Percentiles rank a stretch among this genome's conserved stretches.
Conservation (phyloP, 2,113 vertebrate genomes). For the Alces alces region DNA sequence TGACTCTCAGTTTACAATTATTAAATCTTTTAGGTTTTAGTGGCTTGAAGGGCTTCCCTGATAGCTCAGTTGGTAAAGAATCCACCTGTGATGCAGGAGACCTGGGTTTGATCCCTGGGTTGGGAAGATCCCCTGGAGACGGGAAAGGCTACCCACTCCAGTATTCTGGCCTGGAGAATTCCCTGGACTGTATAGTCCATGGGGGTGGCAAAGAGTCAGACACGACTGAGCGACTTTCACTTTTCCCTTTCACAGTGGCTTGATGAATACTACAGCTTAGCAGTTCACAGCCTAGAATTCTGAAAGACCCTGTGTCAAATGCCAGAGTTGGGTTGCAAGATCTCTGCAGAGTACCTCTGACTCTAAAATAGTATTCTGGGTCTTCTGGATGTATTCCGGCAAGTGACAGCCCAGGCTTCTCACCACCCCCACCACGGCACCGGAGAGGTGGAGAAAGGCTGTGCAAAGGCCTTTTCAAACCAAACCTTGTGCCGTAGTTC, state of each 20-base stretch:
- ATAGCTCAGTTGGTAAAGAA: neutral
- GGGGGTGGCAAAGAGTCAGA: neutral
- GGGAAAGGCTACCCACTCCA: neutral
- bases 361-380: neutral
- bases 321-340: neutral
- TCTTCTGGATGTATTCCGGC: neutral
- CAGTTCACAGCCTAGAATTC: neutral
- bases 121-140: neutral
- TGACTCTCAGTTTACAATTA: neutral
- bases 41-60: neutral
- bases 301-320: neutral
- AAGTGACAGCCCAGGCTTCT: neutral
- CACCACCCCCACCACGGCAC: neutral
- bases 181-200: neutral
- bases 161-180: neutral
- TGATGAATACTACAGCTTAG: neutral
- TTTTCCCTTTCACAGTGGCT: neutral
- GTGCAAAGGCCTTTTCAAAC: neutral
- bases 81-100: neutral
- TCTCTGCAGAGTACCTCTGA: neutral
- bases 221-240: neutral
- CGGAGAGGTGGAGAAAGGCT: neutral
- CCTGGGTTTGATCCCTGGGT: neutral
- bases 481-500: neutral
- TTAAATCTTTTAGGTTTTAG: neutral